Conservation (phyloP, 2,113 vertebrate species). For the Mellivora capensis region DNA sequence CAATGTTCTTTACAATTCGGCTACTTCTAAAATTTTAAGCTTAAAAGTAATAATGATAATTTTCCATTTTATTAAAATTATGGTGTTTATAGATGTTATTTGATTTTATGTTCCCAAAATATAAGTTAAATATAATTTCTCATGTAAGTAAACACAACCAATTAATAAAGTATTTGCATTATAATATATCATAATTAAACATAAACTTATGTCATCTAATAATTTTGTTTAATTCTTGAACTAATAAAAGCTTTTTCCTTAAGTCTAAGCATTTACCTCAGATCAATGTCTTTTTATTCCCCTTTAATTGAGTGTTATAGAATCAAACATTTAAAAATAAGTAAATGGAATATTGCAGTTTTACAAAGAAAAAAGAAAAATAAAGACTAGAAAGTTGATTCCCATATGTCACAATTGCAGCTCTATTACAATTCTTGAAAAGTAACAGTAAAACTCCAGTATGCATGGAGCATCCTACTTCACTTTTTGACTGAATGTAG, state of each 20-base stretch:
- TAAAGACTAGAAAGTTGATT: neutral
- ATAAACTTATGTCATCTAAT: neutral
- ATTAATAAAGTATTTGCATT: neutral
- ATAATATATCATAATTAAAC: neutral
- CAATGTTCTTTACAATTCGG: neutral
- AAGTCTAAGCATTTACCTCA: neutral
- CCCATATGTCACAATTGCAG: neutral
- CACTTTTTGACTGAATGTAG: neutral
- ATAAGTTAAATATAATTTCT: neutral
- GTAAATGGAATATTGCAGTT: neutral
- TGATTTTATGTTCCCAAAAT: neutral
- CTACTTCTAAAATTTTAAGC: neutral
- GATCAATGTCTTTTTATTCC: neutral
- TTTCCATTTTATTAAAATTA: neutral
- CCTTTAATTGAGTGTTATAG: neutral
- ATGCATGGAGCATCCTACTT: neutral
- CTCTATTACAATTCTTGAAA: neutral
- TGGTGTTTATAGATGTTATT: neutral
- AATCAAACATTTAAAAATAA: neutral
- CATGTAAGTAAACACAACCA: neutral
- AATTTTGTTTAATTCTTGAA: neutral
- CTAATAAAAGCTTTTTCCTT: neutral
- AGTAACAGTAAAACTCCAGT: neutral
- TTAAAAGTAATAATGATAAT: neutral
- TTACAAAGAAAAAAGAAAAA: slow-evolving; percentile 3